Conservation (phyloP, 2,797 vertebrate genomes). For the Hephaestus fuliginosus region DNA sequence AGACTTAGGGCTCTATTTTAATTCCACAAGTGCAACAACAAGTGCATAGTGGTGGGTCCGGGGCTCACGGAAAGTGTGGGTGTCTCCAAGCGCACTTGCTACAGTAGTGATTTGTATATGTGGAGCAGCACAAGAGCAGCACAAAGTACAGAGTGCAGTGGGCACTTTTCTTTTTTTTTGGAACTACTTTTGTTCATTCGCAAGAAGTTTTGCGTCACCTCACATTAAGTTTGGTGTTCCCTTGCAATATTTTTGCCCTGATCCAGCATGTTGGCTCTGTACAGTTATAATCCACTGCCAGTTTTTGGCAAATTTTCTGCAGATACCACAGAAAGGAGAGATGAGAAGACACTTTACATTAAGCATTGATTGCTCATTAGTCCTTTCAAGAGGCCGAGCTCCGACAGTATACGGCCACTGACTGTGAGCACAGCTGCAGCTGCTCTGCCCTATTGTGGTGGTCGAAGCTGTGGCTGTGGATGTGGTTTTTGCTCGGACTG, state of each 20-base stretch:
- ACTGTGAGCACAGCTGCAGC: conserved; percentile 1
- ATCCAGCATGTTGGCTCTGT: background rate
- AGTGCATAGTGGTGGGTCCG: background rate
- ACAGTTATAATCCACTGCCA: background rate
- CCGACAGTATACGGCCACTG: background rate
- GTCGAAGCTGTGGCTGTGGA: background rate
- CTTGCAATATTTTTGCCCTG: background rate
- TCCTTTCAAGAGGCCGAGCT: background rate
- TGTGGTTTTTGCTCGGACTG: background rate
- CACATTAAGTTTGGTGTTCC: background rate
- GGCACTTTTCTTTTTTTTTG: too few species aligned
- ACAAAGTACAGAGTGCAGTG: background rate
- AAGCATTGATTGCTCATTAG: background rate
- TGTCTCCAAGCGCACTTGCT: too few species aligned
- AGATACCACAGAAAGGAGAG: background rate
- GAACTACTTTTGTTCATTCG: background rate
- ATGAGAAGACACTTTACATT: background rate
- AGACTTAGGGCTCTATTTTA: background rate
- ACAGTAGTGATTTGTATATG: background rate
- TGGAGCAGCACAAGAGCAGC: background rate
- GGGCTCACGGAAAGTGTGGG: background rate
- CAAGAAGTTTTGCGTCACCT: too few species aligned
- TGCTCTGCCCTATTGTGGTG: background rate
- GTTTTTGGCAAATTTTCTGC: background rate
- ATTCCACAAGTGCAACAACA: background rate